Conservation (phyloP, 2,797 vertebrate genomes). For the Dicrostonyx torquatus region DNA sequence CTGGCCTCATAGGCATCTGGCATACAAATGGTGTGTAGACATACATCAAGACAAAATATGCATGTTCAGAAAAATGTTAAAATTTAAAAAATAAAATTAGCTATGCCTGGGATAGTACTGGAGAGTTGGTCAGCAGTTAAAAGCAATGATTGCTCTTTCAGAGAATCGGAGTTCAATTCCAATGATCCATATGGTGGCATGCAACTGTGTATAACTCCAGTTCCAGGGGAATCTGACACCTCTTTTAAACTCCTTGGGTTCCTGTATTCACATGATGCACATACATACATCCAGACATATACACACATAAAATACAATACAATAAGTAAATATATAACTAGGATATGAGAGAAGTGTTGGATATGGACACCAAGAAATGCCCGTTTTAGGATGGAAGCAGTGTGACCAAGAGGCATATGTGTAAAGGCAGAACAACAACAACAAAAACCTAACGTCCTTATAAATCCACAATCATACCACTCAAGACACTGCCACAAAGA, state of each 20-base stretch:
- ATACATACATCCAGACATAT: neutral
- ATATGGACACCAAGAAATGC: slow-evolving; percentile 44
- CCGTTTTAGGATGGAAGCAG: slow-evolving; percentile 28
- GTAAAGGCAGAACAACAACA: neutral
- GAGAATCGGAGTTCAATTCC: neutral
- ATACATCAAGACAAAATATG: neutral
- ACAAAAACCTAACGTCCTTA: slow-evolving; percentile 26
- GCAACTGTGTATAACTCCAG: neutral
- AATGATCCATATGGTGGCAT: neutral
- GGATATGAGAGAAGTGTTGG: neutral
- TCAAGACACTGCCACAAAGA: neutral
- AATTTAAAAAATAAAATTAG: neutral
- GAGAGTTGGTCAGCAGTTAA: neutral
- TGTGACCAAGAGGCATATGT: slow-evolving; percentile 7
- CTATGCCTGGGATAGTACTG: neutral
- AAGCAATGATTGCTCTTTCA: neutral
- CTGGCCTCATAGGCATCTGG: neutral
- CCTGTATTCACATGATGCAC: neutral
- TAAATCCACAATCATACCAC: slow-evolving; percentile 8
- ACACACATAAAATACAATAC: neutral
- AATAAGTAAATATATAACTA: neutral
- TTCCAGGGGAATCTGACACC: neutral
- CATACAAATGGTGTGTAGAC: neutral
- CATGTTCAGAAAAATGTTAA: neutral
- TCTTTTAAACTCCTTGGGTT: neutral